Conservation (phyloP, 2,113 vertebrate species). For the Rattus norvegicus region GRCr8 NC_086031.1:89389001-89389500, state of each 20-base stretch:
- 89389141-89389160: not conserved
- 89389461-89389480: constrained; percentile 65
- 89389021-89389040: not conserved
- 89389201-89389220: not conserved
- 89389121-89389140: not conserved
- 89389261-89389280: not conserved
- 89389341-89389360: constrained; percentile 53
- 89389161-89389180: not conserved
- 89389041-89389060: not conserved
- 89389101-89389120: not conserved
- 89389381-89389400: constrained; percentile 33
- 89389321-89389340: constrained; percentile 43
- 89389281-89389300: not conserved
- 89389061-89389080: not conserved
- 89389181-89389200: not conserved
- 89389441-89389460: constrained; percentile 15
- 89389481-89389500: constrained; percentile 70
- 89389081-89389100: not conserved
- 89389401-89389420: constrained; percentile 73
- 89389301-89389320: not conserved
- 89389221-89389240: not conserved
- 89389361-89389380: constrained; percentile 47
- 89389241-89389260: not conserved
- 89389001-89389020: not conserved
- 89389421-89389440: constrained; percentile 67